These are phyloP conservation scores for Leptopilina clavipes DNA, from an alignment of 1,140 invertebrate species.

Conservation along the genomic window DNA sequence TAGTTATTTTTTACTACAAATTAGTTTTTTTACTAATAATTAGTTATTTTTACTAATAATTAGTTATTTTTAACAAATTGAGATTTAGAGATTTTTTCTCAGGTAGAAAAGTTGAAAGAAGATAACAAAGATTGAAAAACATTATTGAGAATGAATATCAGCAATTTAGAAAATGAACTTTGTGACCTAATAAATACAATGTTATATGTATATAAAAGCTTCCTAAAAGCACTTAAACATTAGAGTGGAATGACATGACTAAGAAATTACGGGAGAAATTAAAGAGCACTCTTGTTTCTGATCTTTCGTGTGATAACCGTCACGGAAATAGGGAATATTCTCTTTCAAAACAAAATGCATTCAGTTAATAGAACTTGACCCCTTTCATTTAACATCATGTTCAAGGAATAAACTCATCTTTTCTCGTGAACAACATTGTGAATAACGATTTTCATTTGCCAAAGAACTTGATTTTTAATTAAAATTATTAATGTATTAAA, in stretches of 20 bases:
- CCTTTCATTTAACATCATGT: background rate
- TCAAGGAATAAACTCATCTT: background rate
- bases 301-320: slow-evolving; percentile 13
- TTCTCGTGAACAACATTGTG: background rate
- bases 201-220: background rate
- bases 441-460: too few relatives aligned
- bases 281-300: background rate
- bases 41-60: too few relatives aligned
- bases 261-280: slow-evolving; percentile 12
- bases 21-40: too few relatives aligned
- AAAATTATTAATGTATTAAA: too few relatives aligned
- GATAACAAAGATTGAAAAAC: too few relatives aligned
- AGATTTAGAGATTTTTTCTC: too few relatives aligned
- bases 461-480: too few relatives aligned
- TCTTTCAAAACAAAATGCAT: slow-evolving; percentile 3
- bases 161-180: background rate
- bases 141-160: background rate
- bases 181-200: background rate
- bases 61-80: too few relatives aligned
- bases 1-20: too few relatives aligned
- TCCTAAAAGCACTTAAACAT: background rate
- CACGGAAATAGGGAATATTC: slow-evolving; percentile 4
- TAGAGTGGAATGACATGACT: slow-evolving; percentile 22
- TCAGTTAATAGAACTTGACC: background rate
- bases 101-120: too few relatives aligned